Evolutionary conservation across 2,797 vertebrate genomes (phyloP).

Genomic region (Tauraco hartlaubi): DNA sequence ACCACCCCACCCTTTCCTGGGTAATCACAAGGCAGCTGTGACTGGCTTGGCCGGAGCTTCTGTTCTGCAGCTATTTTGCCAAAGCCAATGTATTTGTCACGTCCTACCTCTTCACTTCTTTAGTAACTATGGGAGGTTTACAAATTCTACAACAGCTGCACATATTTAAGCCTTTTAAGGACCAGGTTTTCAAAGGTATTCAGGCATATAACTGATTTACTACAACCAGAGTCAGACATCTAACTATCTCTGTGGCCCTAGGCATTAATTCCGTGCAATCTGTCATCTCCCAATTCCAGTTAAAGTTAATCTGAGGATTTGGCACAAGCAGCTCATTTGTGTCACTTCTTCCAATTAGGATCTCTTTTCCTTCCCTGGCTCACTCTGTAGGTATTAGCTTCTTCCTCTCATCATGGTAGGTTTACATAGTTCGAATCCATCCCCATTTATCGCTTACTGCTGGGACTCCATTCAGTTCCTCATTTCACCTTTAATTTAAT

Average conservation of each 20-base stretch:
- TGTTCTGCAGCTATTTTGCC: neutral
- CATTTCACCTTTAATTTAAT: constrained; percentile 14
- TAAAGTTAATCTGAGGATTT: neutral
- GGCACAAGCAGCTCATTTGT: neutral
- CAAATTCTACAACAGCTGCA: neutral
- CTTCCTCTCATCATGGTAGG: neutral
- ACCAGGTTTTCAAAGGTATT: neutral
- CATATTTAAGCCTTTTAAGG: neutral
- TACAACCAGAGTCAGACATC: neutral
- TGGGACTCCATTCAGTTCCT: neutral
- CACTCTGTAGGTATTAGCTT: neutral
- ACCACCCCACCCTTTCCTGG: neutral
- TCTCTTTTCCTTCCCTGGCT: neutral
- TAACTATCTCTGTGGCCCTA: neutral
- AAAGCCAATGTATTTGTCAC: neutral
- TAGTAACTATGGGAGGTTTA: neutral
- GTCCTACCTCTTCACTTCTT: neutral
- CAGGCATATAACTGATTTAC: neutral
- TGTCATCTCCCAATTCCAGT: neutral
- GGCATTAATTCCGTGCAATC: neutral
- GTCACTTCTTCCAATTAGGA: neutral
- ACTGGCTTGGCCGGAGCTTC: neutral
- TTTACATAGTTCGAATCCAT: neutral
- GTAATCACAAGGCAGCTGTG: neutral
- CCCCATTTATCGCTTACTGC: neutral